Evolutionary conservation across 92 coral and sea anemone genomes (phyloP).

Genomic region (Zoanthus solanderi): DNA sequence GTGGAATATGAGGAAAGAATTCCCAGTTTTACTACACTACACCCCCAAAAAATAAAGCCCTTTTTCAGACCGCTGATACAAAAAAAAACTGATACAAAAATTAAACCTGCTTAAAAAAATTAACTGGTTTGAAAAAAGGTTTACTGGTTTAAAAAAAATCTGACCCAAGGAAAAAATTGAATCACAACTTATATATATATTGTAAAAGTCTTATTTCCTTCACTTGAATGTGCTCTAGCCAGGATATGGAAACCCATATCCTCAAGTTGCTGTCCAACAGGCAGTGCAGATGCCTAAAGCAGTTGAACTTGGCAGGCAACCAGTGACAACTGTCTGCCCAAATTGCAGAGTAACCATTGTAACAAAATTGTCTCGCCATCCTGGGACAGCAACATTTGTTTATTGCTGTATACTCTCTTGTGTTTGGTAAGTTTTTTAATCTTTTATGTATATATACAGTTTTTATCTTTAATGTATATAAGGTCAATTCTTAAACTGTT

Average conservation of each 20-base stretch:
- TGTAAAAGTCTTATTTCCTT: neutral
- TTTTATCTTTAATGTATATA: too few relatives aligned
- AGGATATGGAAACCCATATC: slow-evolving; percentile 36
- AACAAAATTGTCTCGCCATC: slow-evolving; percentile 67
- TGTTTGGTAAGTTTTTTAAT: slow-evolving; percentile 66
- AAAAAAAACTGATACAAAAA: too few relatives aligned
- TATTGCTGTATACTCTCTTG: slow-evolving; percentile 72
- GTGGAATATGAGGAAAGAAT: too few relatives aligned
- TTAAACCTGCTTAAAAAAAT: too few relatives aligned
- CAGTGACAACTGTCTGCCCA: slow-evolving; percentile 72
- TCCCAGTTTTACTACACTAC: too few relatives aligned
- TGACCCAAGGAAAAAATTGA: too few relatives aligned
- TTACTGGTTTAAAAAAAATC: too few relatives aligned
- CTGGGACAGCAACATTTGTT: slow-evolving; percentile 72
- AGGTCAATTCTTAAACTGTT: too few relatives aligned
- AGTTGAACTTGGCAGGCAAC: slow-evolving; percentile 61
- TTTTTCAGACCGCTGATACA: too few relatives aligned
- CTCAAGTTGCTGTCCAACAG: slow-evolving; percentile 63
- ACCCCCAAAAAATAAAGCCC: too few relatives aligned
- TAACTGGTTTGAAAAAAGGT: too few relatives aligned
- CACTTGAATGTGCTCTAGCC: neutral
- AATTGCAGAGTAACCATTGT: slow-evolving; percentile 66
- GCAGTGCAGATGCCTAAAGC: slow-evolving; percentile 61
- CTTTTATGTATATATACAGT: too few relatives aligned
- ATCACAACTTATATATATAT: neutral